These are phyloP conservation scores for Pterocles burchelli DNA, from an alignment of 2,113 vertebrate genomes.

Conservation along the genomic window DNA sequence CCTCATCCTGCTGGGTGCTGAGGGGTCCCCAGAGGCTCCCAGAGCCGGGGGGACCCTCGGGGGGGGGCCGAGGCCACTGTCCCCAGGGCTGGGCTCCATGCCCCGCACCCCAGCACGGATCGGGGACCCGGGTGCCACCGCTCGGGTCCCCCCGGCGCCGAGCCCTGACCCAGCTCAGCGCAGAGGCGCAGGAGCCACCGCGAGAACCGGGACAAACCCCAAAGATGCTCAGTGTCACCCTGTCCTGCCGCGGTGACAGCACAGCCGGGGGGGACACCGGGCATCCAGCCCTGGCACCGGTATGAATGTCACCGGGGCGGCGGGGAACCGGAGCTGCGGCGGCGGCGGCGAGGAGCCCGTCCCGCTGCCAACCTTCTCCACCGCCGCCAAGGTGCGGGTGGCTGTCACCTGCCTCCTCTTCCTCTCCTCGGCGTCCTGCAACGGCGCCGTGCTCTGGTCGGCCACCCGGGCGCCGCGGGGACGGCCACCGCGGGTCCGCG, in stretches of 20 bases:
- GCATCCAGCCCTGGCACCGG: background rate
- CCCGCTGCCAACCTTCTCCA: slow-evolving; percentile 59
- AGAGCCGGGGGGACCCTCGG: too few species aligned
- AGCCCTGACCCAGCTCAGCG: background rate
- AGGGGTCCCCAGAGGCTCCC: background rate
- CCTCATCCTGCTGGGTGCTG: background rate
- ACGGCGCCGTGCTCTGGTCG: slow-evolving; percentile 36
- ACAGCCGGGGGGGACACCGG: too few species aligned
- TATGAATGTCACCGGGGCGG: background rate
- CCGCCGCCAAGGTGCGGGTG: slow-evolving; percentile 52
- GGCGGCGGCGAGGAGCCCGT: background rate
- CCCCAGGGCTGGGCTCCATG: background rate
- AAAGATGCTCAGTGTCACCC: background rate
- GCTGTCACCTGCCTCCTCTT: slow-evolving; percentile 52
- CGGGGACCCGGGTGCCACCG: background rate
- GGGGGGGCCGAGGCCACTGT: background rate
- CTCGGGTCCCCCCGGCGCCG: background rate
- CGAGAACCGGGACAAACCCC: background rate
- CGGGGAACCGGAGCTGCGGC: background rate
- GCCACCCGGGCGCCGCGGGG: background rate
- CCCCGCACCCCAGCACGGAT: accelerated
- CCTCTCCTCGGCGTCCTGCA: slow-evolving; percentile 46
- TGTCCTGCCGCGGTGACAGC: background rate
- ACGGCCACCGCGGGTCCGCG: background rate
- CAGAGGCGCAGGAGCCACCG: background rate